Percentiles rank a stretch among this genome's conserved stretches.
phyloP scores from a whole-genome alignment of 2,797 vertebrate species.

The Gymnoscopelus microlampas region DNA sequence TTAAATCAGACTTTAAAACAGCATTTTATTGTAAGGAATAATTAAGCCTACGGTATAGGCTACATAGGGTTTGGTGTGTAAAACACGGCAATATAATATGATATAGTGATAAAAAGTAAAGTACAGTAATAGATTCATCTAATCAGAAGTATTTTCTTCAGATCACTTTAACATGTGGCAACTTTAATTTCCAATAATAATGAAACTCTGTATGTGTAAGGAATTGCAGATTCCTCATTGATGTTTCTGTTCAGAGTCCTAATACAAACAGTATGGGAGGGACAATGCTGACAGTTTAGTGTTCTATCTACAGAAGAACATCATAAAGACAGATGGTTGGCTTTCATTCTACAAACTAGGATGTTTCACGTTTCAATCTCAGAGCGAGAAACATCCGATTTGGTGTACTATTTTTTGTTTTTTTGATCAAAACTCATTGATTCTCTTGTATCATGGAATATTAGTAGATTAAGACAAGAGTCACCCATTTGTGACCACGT shows the following conservation, averaged over 20 bases:
- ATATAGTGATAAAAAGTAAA: conserved; percentile 16
- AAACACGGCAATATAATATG: background rate
- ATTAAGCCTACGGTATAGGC: too few species aligned
- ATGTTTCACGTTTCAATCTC: conserved; percentile 72
- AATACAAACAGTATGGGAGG: conserved; percentile 55
- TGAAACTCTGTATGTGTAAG: conserved; percentile 21
- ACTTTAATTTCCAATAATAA: conserved; percentile 22
- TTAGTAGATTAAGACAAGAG: conserved; percentile 73
- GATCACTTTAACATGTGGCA: conserved; percentile 2
- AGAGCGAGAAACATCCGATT: conserved; percentile 72
- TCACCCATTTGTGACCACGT: conserved; percentile 59
- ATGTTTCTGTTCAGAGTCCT: conserved; percentile 53
- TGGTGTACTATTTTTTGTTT: conserved; percentile 56
- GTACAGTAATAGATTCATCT: background rate
- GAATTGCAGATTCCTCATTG: conserved; percentile 60
- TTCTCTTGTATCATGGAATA: conserved; percentile 73
- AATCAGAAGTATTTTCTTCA: background rate
- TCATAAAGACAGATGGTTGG: conserved; percentile 79
- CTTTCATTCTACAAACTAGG: conserved; percentile 73
- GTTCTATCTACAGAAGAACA: conserved; percentile 68
- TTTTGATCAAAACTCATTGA: conserved; percentile 73
- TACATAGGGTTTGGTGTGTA: background rate
- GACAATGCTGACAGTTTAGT: conserved; percentile 71
- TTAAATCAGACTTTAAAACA: conserved; percentile 6
- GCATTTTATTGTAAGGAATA: background rate